Base-by-base conservation (phyloP, 1,140 invertebrate genomes). In the Pogonomyrmex californicus region DNA sequence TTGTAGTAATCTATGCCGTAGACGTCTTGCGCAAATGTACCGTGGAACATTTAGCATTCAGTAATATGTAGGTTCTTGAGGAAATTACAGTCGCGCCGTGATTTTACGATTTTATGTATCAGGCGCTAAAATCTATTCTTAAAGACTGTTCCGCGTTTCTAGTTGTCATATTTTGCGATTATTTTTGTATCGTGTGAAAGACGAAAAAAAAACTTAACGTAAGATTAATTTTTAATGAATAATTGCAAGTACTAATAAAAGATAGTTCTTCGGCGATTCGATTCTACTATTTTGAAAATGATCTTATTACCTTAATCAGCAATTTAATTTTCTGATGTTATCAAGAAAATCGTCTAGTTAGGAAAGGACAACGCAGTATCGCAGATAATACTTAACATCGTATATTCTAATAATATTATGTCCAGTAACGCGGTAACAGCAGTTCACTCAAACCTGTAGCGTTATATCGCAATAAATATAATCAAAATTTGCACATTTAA, bases 1-100 rank as follows among this genome's bases (percentile, higher is more conserved):
- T 93, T 86, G 36, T 68, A 85, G 88, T 89, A 93, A 93, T 91
- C 90, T 79, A 73, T 75, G 71, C 36, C 58, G 70, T 65, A 86
- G 85, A 91, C 86, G 62, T 54, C 49, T 91, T 87, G 90, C 86
- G 86, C 65, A 88, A 88, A 91, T 51, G 75, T 38, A 71, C 58
- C 73, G 44, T 56, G 44, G 17, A 44, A 47, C n/a, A 63, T 60
- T 85, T 54, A 77, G n/a, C 58, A 47, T 66, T 33, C 54, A 79
- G 58, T 38, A 47, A 49, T 76, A 12, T 10, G 7, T 33, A 9
- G 14, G 33, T 41, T 56, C 58, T 49, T 23, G 12, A 83, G 62
- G 12, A 62, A 86, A 79, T 86, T 58, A 47, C 54, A 33, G 38
- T 1, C 44, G 47, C 60, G 14, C n/a, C 44, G 77, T 86, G 89